These are phyloP conservation scores for Dryocosmus kuriphilus DNA, from an alignment of 2,888 invertebrate species.

Conservation along the genomic window DNA sequence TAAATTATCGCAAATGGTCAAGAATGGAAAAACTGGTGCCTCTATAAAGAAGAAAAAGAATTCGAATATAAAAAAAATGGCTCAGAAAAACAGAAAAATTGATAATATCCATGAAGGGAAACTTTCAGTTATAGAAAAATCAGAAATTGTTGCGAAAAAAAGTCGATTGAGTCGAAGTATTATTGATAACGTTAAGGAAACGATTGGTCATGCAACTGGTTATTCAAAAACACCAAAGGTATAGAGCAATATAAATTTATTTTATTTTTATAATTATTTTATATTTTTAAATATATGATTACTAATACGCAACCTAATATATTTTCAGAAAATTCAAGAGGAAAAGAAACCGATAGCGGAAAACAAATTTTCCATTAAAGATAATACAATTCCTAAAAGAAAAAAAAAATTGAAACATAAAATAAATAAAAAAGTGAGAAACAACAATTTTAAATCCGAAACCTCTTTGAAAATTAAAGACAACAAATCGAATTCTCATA, in stretches of 20 bases:
- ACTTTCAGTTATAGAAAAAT: background rate
- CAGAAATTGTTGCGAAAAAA: background rate
- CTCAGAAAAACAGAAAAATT: background rate
- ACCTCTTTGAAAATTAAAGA: background rate
- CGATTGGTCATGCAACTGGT: background rate
- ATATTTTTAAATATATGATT: background rate
- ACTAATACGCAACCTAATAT: background rate
- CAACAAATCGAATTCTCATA: background rate
- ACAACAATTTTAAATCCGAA: background rate
- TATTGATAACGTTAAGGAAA: background rate
- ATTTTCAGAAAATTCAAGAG: background rate
- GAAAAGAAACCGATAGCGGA: background rate
- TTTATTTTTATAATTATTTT: background rate
- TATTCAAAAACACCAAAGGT: background rate
- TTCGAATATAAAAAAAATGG: background rate
- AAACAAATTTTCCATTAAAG: no score
- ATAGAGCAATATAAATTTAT: background rate
- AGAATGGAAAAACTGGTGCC: background rate
- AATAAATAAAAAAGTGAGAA: background rate
- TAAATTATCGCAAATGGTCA: background rate
- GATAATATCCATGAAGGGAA: background rate
- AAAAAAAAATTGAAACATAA: background rate
- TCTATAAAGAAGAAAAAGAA: background rate
- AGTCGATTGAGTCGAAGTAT: conserved; percentile 1
- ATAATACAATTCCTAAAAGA: no score